These are phyloP conservation scores for Hymenopus coronatus DNA, from an alignment of 2,888 invertebrate genomes.

Conservation along the genomic window DNA sequence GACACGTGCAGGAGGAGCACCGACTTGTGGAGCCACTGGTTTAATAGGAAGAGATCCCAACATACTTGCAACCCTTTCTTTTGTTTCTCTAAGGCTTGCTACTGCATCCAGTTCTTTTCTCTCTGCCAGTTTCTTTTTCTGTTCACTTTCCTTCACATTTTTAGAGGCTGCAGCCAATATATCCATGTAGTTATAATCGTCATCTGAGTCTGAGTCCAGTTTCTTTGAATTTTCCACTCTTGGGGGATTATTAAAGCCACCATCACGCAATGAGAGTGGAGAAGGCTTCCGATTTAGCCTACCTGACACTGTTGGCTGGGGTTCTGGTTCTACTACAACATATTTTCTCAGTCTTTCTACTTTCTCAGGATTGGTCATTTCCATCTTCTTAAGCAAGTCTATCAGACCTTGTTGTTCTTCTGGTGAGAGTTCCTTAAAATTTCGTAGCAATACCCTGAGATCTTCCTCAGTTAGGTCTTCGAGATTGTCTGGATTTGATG, in stretches of 20 bases:
- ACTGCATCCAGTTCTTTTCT: slow-evolving; percentile 43
- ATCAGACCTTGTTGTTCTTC: slow-evolving; percentile 83
- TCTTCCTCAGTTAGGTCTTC: slow-evolving; percentile 78
- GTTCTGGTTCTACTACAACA: slow-evolving; percentile 57
- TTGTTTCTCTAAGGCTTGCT: slow-evolving; percentile 55
- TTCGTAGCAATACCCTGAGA: slow-evolving; percentile 73
- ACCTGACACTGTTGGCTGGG: not conserved
- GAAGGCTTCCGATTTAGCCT: slow-evolving; percentile 40
- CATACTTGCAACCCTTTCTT: slow-evolving; percentile 60
- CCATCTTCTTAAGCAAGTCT: slow-evolving; percentile 75
- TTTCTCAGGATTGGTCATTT: slow-evolving; percentile 70
- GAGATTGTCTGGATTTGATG: slow-evolving; percentile 50
- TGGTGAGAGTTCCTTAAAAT: slow-evolving; percentile 74
- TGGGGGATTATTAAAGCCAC: slow-evolving; percentile 47
- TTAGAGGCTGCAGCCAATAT: slow-evolving; percentile 73
- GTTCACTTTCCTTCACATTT: slow-evolving; percentile 59
- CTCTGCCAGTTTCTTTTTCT: slow-evolving; percentile 22
- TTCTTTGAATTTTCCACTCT: slow-evolving; percentile 54
- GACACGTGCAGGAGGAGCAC: too few relatives aligned
- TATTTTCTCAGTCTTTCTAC: slow-evolving; percentile 74
- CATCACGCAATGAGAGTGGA: slow-evolving; percentile 53
- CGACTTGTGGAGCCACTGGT: not conserved
- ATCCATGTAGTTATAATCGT: slow-evolving; percentile 81
- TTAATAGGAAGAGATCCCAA: slow-evolving; percentile 57
- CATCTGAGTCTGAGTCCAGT: slow-evolving; percentile 55